A percentile compares a stretch with the other conserved stretches of the same genome.
Evolutionary conservation across 2,888 invertebrate genomes (phyloP).

Genomic region (Ceratothoa steindachneri): DNA sequence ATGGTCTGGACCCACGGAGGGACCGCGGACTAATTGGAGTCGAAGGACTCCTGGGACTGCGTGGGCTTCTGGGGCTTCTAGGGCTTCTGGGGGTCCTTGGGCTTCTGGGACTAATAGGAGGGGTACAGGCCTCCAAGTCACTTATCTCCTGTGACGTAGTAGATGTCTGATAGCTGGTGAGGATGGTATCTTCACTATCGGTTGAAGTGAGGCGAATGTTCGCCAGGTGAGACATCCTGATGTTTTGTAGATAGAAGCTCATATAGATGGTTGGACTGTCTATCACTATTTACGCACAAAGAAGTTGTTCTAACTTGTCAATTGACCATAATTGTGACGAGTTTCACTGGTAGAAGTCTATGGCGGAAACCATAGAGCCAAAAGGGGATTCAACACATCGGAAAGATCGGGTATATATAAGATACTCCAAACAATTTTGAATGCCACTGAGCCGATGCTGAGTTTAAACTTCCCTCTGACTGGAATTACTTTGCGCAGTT

Average conservation of each 20-base stretch:
- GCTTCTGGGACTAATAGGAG: conserved; percentile 29
- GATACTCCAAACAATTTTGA: too few relatives aligned
- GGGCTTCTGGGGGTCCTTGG: conserved; percentile 29
- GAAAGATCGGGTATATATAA: too few relatives aligned
- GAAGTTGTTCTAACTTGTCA: not conserved
- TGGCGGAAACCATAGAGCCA: too few relatives aligned
- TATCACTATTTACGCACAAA: not conserved
- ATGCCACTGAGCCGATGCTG: too few relatives aligned
- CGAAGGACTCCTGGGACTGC: conserved; percentile 14
- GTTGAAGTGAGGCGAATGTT: conserved; percentile 41
- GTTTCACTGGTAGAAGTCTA: too few relatives aligned
- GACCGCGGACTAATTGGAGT: conserved; percentile 21
- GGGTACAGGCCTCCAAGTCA: conserved; percentile 29
- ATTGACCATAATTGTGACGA: too few relatives aligned
- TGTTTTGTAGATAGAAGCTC: conserved; percentile 5
- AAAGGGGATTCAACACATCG: too few relatives aligned
- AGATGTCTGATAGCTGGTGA: conserved; percentile 32
- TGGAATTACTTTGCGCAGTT: too few relatives aligned
- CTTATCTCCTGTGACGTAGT: conserved; percentile 32
- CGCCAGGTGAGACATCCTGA: conserved; percentile 33
- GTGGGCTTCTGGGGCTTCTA: conserved; percentile 24
- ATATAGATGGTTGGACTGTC: not conserved
- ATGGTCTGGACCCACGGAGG: conserved; percentile 25
- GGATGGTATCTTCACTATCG: conserved; percentile 37
- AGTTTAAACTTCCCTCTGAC: too few relatives aligned